These are phyloP conservation scores for Stenopsyche tienmushanensis DNA, from an alignment of 1,140 invertebrate genomes.

Conservation along the genomic window DNA sequence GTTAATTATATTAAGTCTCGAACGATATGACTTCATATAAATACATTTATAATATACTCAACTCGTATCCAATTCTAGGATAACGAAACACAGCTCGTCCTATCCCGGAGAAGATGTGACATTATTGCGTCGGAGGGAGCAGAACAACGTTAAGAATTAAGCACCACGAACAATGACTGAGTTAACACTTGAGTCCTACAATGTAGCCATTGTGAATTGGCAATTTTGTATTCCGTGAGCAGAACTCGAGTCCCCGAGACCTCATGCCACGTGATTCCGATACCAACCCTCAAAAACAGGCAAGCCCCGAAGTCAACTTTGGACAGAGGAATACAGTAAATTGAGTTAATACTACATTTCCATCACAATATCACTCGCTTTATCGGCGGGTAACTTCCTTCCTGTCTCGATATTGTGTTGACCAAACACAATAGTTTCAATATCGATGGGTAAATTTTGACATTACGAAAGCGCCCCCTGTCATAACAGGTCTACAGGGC, in stretches of 20 bases:
- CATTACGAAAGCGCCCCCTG: background rate
- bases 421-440: background rate
- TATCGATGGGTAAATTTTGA: background rate
- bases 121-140: no score
- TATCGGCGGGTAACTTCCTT: background rate
- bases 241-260: no score
- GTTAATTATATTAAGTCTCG: no score
- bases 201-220: background rate
- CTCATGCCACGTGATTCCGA: background rate
- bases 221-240: background rate
- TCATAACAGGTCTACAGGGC: background rate
- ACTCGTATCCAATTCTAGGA: no score
- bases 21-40: no score
- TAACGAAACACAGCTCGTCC: no score
- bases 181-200: background rate
- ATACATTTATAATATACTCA: no score
- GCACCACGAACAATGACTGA: background rate
- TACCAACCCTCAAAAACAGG: background rate
- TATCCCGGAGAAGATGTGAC: no score
- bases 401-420: background rate
- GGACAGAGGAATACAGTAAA: no score
- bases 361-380: background rate
- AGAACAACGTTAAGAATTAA: background rate
- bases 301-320: background rate
- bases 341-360: background rate